Base-by-base conservation (phyloP, 1,140 invertebrate species). In the Drosophila lowei region DNA sequence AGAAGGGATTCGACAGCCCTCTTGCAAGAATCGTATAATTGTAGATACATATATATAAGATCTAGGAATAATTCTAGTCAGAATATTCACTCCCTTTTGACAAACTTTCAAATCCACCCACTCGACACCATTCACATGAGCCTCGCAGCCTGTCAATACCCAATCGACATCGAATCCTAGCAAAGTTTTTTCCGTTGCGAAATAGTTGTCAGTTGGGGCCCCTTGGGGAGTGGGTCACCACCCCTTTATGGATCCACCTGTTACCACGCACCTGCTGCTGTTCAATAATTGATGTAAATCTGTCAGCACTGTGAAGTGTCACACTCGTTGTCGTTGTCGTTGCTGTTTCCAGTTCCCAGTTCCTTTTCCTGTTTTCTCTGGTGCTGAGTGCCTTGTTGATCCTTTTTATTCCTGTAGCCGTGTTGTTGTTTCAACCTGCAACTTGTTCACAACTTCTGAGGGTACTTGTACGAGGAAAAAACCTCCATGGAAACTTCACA, bases 221-320 rank as follows among this genome's bases (percentile, higher is more conserved):
- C 18, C 18, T 18, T 18, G 18, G 18, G 18, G 18, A 18, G 18
- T 18, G 18, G 18, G 18, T 2, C 18, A 18, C 18, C 18, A 18
- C 18, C 18, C 18, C 18, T 18, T 11, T 18, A 28, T 41, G 18
- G 18, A 16, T 43, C 53, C 71, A 80, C 72, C 58, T 76, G 78
- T 64, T 64, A 57, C 49, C 66, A 48, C 38, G 55, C 47, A 81
- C 62, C 73, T 65, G 55, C 47, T 83, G 58, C 73, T 65, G 72
- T 47, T 79, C 68, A 67, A 81, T 85, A 86, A 85, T 86, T 85
- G 81, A 85, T 85, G 81, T 71, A 81, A 85, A 81, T 77, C 77
- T 86, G 81, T 85, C 73, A 54, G 43, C 61, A 57, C 55, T 70
- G 60, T 55, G 67, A 85, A 80, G 77, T 80, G 81, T 77, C 77